Base-by-base conservation (phyloP, 2,888 invertebrate genomes). In the Psylliodes chrysocephalus region DNA sequence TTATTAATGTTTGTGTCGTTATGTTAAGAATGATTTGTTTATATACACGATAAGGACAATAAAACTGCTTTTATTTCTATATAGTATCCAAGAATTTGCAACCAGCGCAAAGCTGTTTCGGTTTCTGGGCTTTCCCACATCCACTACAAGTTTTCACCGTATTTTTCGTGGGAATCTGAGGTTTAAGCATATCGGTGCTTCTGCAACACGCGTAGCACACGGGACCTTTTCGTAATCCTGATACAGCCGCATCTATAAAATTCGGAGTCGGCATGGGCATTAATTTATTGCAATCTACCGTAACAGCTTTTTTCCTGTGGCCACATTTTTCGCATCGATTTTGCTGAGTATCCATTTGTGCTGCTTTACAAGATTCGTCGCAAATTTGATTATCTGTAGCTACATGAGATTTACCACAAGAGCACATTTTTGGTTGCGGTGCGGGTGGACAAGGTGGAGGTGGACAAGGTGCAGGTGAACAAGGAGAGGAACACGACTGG, bases 251-350 rank as follows among this genome's bases (percentile, higher is more conserved):
- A 12, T 35, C 35, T 3, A 8, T 10, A 6, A 12, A 35, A 12
- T 5, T 35, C 14, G 1, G 10, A 17, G 12, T 25, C 15, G 17
- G 33, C n/a, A 4, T 18, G 10, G 33, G 3, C 12, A 22, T n/a
- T 4, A 7, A 12, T 52, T 38, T 4, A 19, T 33, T 52, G n/a
- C 7, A 2, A n/a, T 3, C 17, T 14, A 6, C 15, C 14, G 5
- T 1, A 12, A 2, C 8, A 7, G 28, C 54, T 54, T 10, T 42
- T 28, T 54, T 54, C 10, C 54, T 25, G n/a, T 54, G 54, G 1
- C 54, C 54, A 8, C 54, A 54, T 5, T 7, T 38, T 28, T 42
- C n/a, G 10, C 53, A 53, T 18, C 19, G 4, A 1, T 40, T 40
- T 6, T 40, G 4, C 10, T 33, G 8, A n/a, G 40, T 22, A n/a